These are phyloP conservation scores for Brachynemurus nebulosus DNA, from an alignment of 2,888 invertebrate genomes.

Conservation along the genomic window DNA sequence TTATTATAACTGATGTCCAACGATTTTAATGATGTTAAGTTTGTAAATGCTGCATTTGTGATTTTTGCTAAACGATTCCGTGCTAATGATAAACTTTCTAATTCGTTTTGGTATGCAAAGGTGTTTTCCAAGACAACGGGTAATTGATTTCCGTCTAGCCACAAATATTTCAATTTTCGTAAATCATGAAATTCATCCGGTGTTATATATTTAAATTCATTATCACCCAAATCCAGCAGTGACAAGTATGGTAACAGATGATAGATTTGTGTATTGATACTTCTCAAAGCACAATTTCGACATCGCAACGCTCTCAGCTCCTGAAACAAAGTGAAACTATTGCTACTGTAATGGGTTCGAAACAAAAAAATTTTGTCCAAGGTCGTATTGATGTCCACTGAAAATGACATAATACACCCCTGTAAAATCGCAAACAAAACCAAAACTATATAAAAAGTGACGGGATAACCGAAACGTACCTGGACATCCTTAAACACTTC, in stretches of 20 bases:
- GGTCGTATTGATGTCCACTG: background rate
- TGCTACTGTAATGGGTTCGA: slow-evolving; percentile 6
- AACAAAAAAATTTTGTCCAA: too few species aligned
- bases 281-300: slow-evolving; percentile 53
- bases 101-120: slow-evolving; percentile 42
- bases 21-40: slow-evolving; percentile 50
- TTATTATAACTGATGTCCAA: slow-evolving; percentile 67
- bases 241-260: slow-evolving; percentile 57
- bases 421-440: background rate
- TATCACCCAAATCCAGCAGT: slow-evolving; percentile 63
- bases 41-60: slow-evolving; percentile 57
- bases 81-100: slow-evolving; percentile 45
- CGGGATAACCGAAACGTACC: slow-evolving; percentile 29
- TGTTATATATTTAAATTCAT: slow-evolving; percentile 59
- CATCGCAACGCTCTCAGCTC: slow-evolving; percentile 57
- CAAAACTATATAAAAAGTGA: background rate
- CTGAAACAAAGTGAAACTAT: slow-evolving; percentile 34
- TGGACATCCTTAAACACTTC: slow-evolving; percentile 63
- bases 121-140: slow-evolving; percentile 60
- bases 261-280: slow-evolving; percentile 67
- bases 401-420: background rate
- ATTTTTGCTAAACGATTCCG: slow-evolving; percentile 62
- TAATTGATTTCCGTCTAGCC: slow-evolving; percentile 62
- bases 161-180: slow-evolving; percentile 45
- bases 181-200: slow-evolving; percentile 58